Percentiles rank a stretch among this genome's conserved stretches.
These are phyloP conservation scores for Caenorhabditis uteleia DNA, from an alignment of 2,888 invertebrate genomes.

Conservation along the genomic window DNA sequence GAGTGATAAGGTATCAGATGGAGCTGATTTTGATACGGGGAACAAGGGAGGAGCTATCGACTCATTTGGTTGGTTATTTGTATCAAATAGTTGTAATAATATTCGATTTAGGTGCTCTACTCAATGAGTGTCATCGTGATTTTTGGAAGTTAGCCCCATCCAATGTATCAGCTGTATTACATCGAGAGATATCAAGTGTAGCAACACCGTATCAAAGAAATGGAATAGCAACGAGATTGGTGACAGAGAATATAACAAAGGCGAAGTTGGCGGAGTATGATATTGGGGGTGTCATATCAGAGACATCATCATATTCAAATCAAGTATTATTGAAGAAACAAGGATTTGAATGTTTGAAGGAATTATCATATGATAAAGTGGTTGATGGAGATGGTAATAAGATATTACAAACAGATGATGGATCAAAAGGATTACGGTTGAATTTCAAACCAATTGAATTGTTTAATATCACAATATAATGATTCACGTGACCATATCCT, in stretches of 20 bases:
- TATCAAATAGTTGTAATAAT: too few relatives aligned
- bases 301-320: slow-evolving; percentile 25
- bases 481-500: too few relatives aligned
- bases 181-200: slow-evolving; percentile 28
- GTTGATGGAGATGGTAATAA: background rate
- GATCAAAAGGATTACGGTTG: slow-evolving; percentile 12
- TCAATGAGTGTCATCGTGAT: slow-evolving; percentile 26
- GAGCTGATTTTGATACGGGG: slow-evolving; percentile 14
- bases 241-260: slow-evolving; percentile 12
- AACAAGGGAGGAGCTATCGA: background rate
- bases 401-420: slow-evolving; percentile 23
- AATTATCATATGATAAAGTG: background rate
- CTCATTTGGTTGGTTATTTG: background rate
- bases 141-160: slow-evolving; percentile 23
- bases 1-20: slow-evolving; percentile 8
- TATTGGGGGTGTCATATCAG: slow-evolving; percentile 29
- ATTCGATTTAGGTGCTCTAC: slow-evolving; percentile 16
- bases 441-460: slow-evolving; percentile 18
- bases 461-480: background rate
- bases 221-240: slow-evolving; percentile 27
- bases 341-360: slow-evolving; percentile 27
- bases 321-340: slow-evolving; percentile 20
- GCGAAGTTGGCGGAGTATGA: slow-evolving; percentile 1
- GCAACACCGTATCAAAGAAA: slow-evolving; percentile 10
- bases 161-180: slow-evolving; percentile 12